Base-by-base conservation (phyloP, 2,888 invertebrate species). In the Synanthedon formicaeformis region DNA sequence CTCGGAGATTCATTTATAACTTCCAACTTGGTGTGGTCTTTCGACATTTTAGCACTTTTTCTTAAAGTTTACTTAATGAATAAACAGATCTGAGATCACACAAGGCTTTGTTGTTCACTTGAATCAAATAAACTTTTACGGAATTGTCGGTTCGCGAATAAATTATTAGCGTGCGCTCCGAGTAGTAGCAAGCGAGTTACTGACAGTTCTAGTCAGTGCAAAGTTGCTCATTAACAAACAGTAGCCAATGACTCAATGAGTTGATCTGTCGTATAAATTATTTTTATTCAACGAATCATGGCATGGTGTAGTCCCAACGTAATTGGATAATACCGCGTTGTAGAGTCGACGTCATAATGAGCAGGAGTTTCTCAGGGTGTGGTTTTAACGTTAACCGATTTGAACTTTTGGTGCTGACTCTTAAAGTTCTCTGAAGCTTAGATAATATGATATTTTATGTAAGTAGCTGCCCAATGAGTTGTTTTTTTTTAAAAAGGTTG, bases 1-100 rank as follows among this genome's bases (percentile, higher is more conserved):
- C 69, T 73, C 23, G 65, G 60, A 3, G 65, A 41, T 49, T 72
- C 71, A 41, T 70, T 64, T 54, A 66, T 59, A 51, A 71, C 65
- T 40, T 71, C 65, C 55, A 70, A 52, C 54, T 61, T 71, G 10
- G 64, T 60, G 34, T n/a, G 41, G 27, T 64, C 61, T n/a, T 53
- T 60, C 23, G 63, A 55, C 61, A 64, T 62, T 41, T 50, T 55
- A 18, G n/a, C 40, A 52, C 51, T 51, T 45, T 4, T 34, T 34
- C 34, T 34, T 34, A 34, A 34, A 12, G 45, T 13, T 45, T n/a
- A 45, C 45, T 45, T 34, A 34, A 45, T 2, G 45, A 45, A 45
- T 45, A 12, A 45, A 13, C n/a, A 45, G 14, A 12, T n/a, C n/a
- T 45, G n/a, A 45, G 45, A n/a, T 12, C 45, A 45, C 45, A 14